A percentile compares a stretch with the other conserved stretches of the same genome.
These are phyloP conservation scores for Thereva nobilitata DNA, from an alignment of 2,888 invertebrate species.

Conservation along the genomic window DNA sequence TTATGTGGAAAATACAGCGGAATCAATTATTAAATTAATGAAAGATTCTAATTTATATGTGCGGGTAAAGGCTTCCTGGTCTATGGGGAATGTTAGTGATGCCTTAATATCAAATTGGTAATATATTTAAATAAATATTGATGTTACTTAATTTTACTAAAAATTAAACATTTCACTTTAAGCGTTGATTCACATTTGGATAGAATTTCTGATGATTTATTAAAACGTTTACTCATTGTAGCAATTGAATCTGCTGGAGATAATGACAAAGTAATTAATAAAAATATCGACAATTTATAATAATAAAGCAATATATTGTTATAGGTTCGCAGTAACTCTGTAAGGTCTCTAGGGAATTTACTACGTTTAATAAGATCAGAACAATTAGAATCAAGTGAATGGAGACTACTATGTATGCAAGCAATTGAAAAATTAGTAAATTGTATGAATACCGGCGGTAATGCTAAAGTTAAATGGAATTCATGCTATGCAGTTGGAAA, in stretches of 20 bases:
- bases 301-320: not conserved
- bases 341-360: slow-evolving; percentile 80
- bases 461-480: slow-evolving; percentile 92
- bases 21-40: slow-evolving; percentile 69
- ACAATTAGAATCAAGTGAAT: slow-evolving; percentile 59
- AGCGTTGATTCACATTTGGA: slow-evolving; percentile 65
- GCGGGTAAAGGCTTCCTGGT: slow-evolving; percentile 82
- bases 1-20: slow-evolving; percentile 79
- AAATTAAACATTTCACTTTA: slow-evolving; percentile 40
- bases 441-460: slow-evolving; percentile 70
- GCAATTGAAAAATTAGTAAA: slow-evolving; percentile 71
- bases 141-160: slow-evolving; percentile 37
- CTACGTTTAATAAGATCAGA: slow-evolving; percentile 66
- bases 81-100: slow-evolving; percentile 83
- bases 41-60: slow-evolving; percentile 70
- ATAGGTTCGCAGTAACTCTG: slow-evolving; percentile 64
- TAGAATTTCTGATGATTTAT: slow-evolving; percentile 69
- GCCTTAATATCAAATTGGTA: slow-evolving; percentile 74
- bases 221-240: slow-evolving; percentile 70
- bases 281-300: not conserved
- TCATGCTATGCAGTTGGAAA: slow-evolving; percentile 86
- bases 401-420: slow-evolving; percentile 62
- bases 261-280: slow-evolving; percentile 72
- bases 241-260: slow-evolving; percentile 70
- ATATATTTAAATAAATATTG: slow-evolving; percentile 40